Evolutionary conservation across 2,888 invertebrate genomes (phyloP), one percentile per base, ranked within the genome.

Genomic region (Zonitis immaculata): DNA sequence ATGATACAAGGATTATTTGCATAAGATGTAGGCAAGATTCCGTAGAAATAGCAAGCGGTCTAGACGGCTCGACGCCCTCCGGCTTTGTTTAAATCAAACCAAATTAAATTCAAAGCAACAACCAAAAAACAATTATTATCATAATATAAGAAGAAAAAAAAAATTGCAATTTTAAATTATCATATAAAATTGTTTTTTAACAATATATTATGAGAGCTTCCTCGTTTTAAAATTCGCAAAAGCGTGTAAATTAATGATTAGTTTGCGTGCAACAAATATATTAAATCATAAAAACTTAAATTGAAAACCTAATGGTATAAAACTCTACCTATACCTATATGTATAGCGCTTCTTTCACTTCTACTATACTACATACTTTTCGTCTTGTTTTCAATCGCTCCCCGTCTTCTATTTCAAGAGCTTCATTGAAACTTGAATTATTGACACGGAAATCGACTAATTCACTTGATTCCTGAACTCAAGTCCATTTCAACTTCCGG

Each of bases 1-100:
- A 69, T 65, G 69, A 72, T 71, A 71, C 69, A 68, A 68, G 67
- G 58, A 60, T 35, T 66, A 73, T 73, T 73, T 72, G 69, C 73
- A 73, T 73, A 71, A 71, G 71, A 72, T 70, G 70, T 69, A 62
- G 68, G 68, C 66, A 71, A 67, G 66, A 56, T 51, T 44, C 51
- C 49, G 46, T 51, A 51, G 49, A 51, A 48, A 51, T 47, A 43
- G 44, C 47, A 54, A 52, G 51, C 54, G 46, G 42, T 43, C 47
- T 51, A 54, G 52, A 54, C 51, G 44, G 51, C 42, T 48, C 12
- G 48, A 44, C 25, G 44, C 25, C 44, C 28, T 16, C 16, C 26
- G 28, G 28, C 28, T 44, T 26, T 14, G 12, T 26, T 44, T 7
- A 11, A 28, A 28, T 27, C 28, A 16, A 27, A 44, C 27, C n/a